Percentiles rank a stretch among this genome's conserved stretches.
Evolutionary conservation across 2,113 vertebrate species (phyloP).

Genomic region (Sialia sialis): DNA sequence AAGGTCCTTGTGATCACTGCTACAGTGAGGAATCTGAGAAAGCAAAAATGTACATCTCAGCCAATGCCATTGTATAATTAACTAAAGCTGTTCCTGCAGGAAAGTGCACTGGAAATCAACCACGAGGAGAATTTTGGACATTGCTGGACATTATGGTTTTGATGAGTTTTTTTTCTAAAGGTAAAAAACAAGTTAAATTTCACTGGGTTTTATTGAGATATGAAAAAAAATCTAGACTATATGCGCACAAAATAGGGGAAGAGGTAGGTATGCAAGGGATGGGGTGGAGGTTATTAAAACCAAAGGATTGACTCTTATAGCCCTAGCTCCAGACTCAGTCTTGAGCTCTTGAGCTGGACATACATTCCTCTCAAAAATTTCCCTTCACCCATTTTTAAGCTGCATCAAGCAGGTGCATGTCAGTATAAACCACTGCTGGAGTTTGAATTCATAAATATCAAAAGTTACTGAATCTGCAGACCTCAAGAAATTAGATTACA

Average conservation of each 20-base stretch:
- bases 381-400: not conserved
- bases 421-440: conserved; percentile 12
- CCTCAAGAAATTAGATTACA: not conserved
- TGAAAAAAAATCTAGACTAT: not conserved
- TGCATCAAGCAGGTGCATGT: not conserved
- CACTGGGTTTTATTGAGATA: not conserved
- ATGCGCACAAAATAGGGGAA: not conserved
- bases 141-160: not conserved
- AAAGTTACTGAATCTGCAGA: conserved; percentile 15
- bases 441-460: conserved; percentile 6
- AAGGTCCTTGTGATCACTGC: not conserved
- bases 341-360: not conserved
- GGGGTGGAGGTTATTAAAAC: not conserved
- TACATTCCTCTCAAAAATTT: not conserved
- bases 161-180: not conserved
- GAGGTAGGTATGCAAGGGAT: not conserved
- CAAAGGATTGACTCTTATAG: not conserved
- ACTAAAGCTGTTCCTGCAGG: not conserved
- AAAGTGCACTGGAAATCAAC: not conserved
- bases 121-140: not conserved
- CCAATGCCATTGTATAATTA: not conserved
- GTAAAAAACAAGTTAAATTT: not conserved
- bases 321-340: not conserved
- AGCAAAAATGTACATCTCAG: not conserved
- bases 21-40: not conserved